Evolutionary conservation across 53 echinoderm and acorn worm species (phyloP), one percentile per base, ranked within the genome.

Genomic region (Holothuria scabra): DNA sequence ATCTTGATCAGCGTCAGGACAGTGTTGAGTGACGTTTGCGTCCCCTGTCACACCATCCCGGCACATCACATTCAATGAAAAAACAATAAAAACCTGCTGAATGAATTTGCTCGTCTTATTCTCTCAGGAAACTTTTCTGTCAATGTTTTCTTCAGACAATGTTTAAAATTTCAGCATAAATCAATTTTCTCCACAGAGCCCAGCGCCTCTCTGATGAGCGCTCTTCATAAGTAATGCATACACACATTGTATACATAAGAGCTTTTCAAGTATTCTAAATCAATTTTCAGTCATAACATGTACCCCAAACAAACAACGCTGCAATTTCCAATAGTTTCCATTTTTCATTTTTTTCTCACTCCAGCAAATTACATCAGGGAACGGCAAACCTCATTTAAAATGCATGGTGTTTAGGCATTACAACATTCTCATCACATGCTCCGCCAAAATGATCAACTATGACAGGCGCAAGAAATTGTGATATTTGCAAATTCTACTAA

Each of bases 161-260:
- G 72, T 72, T 72, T 72, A 72, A 72, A 72, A 72, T 72, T 72
- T 38, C 72, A 72, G 72, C 72, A 72, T 72, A 72, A 72, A 72
- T 72, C 72, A 72, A 72, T 72, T 72, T 72, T 38, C 21, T 33
- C 31, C 24, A 28, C 44, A 41, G 44, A 72, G 34, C 48, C 46
- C n/a, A 46, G 44, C 72, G 34, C 32, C 46, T 72, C 46, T 44
- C 72, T 18, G 26, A n/a, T 44, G 72, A 21, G 28, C 10, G 19
- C 34, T 12, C 67, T 71, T 72, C 48, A 72, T 72, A 72, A 72
- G 72, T 72, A 46, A 72, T 72, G 72, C 72, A 72, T 72, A 48
- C 72, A 72, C 46, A 72, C 72, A 72, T 28, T 72, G 72, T 46
- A 48, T 48, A 72, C 48, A 48, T 72, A 72, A 72, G 37, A 72